phyloP scores from a whole-genome alignment of 2,888 invertebrate genomes.

The Lasioglossum figueresi region DNA sequence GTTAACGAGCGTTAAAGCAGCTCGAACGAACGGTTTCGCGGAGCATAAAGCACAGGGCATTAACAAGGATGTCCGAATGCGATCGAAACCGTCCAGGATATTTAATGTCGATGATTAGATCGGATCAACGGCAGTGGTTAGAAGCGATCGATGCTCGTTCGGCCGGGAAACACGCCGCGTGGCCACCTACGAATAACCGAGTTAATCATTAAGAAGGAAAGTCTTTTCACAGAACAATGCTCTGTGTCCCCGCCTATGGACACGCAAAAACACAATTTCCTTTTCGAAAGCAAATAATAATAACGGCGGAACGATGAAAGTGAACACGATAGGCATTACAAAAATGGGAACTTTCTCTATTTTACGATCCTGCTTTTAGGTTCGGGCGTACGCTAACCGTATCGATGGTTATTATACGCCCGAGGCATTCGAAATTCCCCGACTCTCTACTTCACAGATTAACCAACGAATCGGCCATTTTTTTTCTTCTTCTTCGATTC shows the following conservation, averaged over 20 bases:
- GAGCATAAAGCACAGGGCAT: not conserved
- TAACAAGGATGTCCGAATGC: not conserved
- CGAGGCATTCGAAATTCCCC: slow-evolving; percentile 16
- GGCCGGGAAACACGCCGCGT: not conserved
- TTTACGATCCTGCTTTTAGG: slow-evolving; percentile 28
- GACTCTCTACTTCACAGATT: not conserved
- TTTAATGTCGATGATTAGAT: not conserved
- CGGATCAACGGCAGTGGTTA: not conserved
- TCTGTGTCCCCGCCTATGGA: not conserved
- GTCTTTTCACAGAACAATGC: slow-evolving; percentile 34
- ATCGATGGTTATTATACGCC: slow-evolving; percentile 26
- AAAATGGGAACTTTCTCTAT: slow-evolving; percentile 49
- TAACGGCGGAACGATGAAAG: slow-evolving; percentile 51
- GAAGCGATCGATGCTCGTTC: not conserved
- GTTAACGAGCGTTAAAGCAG: not conserved
- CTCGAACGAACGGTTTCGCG: not conserved
- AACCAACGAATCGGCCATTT: not conserved
- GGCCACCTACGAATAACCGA: not conserved
- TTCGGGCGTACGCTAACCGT: not conserved
- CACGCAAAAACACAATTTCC: slow-evolving; percentile 41
- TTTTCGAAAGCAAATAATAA: slow-evolving; percentile 59
- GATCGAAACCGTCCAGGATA: not conserved
- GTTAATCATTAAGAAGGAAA: slow-evolving; percentile 11
- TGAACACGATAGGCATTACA: slow-evolving; percentile 31
- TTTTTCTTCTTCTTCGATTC: no score